These are phyloP conservation scores for Coptodon rendalli DNA, from an alignment of 2,113 vertebrate genomes.

Conservation along the genomic window DNA sequence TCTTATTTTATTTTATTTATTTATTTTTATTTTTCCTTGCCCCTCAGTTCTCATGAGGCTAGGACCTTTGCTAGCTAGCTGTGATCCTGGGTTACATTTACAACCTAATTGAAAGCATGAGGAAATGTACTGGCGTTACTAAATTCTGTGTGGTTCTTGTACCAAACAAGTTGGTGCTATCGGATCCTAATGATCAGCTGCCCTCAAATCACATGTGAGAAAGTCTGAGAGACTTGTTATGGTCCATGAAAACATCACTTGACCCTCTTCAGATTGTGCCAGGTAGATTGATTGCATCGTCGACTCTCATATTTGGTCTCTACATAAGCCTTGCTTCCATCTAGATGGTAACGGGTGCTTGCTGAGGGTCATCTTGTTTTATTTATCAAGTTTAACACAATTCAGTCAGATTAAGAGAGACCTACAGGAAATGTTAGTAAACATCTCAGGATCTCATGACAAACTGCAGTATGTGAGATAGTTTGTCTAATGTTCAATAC, in stretches of 20 bases:
- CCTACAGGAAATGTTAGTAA: background rate
- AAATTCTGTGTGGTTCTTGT: background rate
- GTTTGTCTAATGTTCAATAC: background rate
- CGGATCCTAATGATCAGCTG: background rate
- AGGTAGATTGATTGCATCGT: background rate
- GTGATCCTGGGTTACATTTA: background rate
- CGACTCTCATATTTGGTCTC: background rate
- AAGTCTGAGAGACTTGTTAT: background rate
- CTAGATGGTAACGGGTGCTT: background rate
- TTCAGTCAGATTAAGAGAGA: background rate
- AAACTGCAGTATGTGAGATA: background rate
- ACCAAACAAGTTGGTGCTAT: background rate
- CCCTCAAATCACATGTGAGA: background rate
- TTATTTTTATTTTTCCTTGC: rapidly evolving
- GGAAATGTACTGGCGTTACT: background rate
- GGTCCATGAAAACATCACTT: background rate
- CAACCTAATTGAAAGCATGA: background rate
- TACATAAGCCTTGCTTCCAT: background rate
- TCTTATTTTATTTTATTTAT: too few species aligned
- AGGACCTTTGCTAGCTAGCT: background rate
- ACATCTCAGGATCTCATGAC: background rate
- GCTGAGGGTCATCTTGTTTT: background rate
- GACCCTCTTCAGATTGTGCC: background rate
- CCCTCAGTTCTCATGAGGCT: background rate
- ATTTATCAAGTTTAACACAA: background rate